A percentile compares a stretch with the other conserved stretches of the same genome.
Conservation (phyloP, 2,888 invertebrate species). For the Pteria penguin region DNA sequence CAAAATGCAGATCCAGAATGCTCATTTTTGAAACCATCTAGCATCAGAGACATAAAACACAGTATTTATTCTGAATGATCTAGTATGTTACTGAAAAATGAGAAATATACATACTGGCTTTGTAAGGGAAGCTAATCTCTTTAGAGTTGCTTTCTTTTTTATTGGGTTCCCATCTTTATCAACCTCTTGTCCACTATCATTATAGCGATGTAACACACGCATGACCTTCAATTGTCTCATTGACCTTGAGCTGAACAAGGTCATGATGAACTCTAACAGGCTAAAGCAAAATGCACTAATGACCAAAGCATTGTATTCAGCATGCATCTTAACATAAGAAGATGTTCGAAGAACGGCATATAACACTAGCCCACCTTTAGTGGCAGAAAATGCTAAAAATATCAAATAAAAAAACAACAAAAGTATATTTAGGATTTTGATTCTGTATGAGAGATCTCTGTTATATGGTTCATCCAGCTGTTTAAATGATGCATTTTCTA, state of each 20-base stretch:
- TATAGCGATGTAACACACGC: constrained; percentile 66
- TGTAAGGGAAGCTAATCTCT: constrained; percentile 67
- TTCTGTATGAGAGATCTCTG: constrained; percentile 31
- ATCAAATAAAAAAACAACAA: constrained; percentile 49
- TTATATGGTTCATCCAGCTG: constrained; percentile 63
- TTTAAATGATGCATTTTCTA: constrained; percentile 61
- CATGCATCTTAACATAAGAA: constrained; percentile 65
- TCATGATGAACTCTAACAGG: constrained; percentile 64
- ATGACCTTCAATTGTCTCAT: constrained; percentile 65
- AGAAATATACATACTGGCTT: constrained; percentile 73
- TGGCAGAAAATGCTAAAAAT: constrained; percentile 55
- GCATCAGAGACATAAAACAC: too few relatives aligned
- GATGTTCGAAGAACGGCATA: constrained; percentile 59
- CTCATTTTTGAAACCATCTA: too few relatives aligned
- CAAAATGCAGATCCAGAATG: too few relatives aligned
- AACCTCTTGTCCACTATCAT: constrained; percentile 70
- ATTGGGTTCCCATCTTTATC: constrained; percentile 73
- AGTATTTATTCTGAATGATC: too few relatives aligned
- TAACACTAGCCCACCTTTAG: constrained; percentile 70
- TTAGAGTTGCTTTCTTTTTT: constrained; percentile 62
- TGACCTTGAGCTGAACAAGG: constrained; percentile 56
- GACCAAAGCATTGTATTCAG: constrained; percentile 69
- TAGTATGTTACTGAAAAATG: too few relatives aligned
- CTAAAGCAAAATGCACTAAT: constrained; percentile 66
- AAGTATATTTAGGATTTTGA: constrained; percentile 47